phyloP scores from a whole-genome alignment of 2,113 vertebrate genomes.

The Rhynchomys soricoides region DNA sequence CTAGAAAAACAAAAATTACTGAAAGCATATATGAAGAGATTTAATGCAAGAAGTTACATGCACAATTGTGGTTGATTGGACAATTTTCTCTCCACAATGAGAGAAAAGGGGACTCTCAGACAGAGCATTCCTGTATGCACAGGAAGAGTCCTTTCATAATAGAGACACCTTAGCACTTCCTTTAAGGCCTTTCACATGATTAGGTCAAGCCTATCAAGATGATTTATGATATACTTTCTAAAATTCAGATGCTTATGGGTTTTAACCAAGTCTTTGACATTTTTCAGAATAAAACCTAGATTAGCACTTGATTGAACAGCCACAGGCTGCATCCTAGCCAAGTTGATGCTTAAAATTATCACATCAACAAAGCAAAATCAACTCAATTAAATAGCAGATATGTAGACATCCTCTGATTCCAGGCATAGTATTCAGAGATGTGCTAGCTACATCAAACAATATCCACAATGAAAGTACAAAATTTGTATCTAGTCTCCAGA shows the following conservation, averaged over 20 bases:
- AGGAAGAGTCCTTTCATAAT: not conserved
- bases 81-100: not conserved
- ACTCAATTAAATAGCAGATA: not conserved
- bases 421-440: not conserved
- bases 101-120: too few relatives aligned
- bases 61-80: not conserved
- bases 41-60: not conserved
- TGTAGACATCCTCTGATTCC: not conserved
- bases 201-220: not conserved
- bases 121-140: not conserved
- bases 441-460: not conserved
- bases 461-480: not conserved
- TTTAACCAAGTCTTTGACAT: not conserved
- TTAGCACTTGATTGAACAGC: not conserved
- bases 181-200: not conserved
- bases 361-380: not conserved
- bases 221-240: not conserved
- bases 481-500: not conserved
- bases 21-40: not conserved
- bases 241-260: not conserved
- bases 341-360: not conserved
- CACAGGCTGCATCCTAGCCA: not conserved
- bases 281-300: too few relatives aligned
- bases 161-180: not conserved
- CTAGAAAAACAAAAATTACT: not conserved